These are phyloP conservation scores for Drosophila lowei DNA, from an alignment of 1,140 invertebrate species.

Conservation along the genomic window DNA sequence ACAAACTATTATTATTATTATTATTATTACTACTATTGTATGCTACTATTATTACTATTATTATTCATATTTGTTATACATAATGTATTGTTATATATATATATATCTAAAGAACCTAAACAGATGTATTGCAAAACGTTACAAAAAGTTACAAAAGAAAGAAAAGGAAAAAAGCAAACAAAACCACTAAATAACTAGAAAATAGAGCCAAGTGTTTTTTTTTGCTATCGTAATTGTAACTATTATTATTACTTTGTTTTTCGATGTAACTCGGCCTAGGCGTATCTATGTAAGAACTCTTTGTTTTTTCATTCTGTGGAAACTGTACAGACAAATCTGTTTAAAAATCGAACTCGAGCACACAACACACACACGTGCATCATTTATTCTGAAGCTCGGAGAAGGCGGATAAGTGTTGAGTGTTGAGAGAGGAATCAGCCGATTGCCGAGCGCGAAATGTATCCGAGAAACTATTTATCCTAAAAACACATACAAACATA, in stretches of 20 bases:
- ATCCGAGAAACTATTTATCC: conserved; percentile 12
- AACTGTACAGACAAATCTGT: conserved; percentile 20
- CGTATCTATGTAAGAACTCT: conserved; percentile 38
- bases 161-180: conserved; percentile 16
- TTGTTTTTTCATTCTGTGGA: conserved; percentile 28
- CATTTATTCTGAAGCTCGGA: background rate
- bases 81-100: conserved; percentile 79
- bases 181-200: conserved; percentile 18
- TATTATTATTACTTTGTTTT: conserved; percentile 26
- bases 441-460: background rate
- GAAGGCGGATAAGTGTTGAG: background rate
- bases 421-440: background rate
- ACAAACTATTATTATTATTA: conserved; percentile 71
- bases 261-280: conserved; percentile 38
- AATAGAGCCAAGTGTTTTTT: conserved; percentile 16
- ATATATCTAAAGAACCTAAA: conserved; percentile 46
- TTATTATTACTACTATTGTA: conserved; percentile 69
- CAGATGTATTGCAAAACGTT: conserved; percentile 52
- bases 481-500: conserved; percentile 9
- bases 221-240: conserved; percentile 26
- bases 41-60: conserved; percentile 65
- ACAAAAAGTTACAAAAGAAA: conserved; percentile 15
- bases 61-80: conserved; percentile 81
- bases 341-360: conserved; percentile 10
- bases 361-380: conserved; percentile 7